Evolutionary conservation across 2,797 vertebrate species (phyloP), one percentile per base, ranked within the genome.

Genomic region (Podargus strigoides): DNA sequence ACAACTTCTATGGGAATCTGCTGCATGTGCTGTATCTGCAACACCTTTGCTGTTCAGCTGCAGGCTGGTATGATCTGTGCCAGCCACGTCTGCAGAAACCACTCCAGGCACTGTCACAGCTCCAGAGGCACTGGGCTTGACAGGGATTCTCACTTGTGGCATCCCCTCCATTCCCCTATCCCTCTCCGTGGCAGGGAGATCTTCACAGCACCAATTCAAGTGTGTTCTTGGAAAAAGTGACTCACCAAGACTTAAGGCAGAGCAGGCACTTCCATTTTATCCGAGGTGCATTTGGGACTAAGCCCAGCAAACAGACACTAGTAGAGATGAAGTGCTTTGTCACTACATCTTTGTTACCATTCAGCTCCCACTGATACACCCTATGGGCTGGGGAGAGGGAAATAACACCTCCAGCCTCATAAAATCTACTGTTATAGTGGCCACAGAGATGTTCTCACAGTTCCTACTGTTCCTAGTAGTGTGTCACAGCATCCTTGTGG

Each of bases 151-250:
- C 55, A 2, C 17, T 42, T 7, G 9, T 3, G 20, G 5, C 69
- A 16, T 9, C 23, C 59, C 14, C 20, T 3, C 78, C 16, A 0
- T 13, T 42, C 32, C 34, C n/a, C n/a, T n/a, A n/a, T n/a, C n/a
- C n/a, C n/a, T n/a, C n/a, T n/a, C n/a, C n/a, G n/a, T n/a, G n/a
- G n/a, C n/a, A n/a, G n/a, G n/a, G n/a, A n/a, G n/a, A n/a, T n/a
- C n/a, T n/a, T n/a, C n/a, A 22, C 68, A 36, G 80, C 60, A 28
- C 63, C 64, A 14, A 5, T n/a, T 27, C 9, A 7, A 78, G 50
- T 0, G 18, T 23, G 39, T 21, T 58, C 47, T 74, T 39, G 80
- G 27, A 30, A 47, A 59, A 76, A 42, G 64, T 1, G 41, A 49
- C 56, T 66, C 23, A 3, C 24, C 8, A 1, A 47, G 90, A 37